phyloP scores from a whole-genome alignment of 2,113 vertebrate species.

The Jacana jacana region DNA sequence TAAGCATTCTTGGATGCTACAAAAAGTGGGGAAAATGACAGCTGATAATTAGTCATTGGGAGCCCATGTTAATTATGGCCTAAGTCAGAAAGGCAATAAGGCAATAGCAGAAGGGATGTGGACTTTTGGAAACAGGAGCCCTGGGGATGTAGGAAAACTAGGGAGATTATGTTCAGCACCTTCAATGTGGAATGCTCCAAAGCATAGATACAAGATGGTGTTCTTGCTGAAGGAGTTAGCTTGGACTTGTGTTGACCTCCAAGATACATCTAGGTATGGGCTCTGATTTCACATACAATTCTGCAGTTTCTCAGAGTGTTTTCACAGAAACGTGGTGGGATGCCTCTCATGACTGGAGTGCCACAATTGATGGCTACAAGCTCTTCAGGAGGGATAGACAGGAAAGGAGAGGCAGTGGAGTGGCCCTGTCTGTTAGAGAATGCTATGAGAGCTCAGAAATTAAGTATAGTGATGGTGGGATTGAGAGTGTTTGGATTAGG shows the following conservation, averaged over 20 bases:
- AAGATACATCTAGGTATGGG: not conserved
- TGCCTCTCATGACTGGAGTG: no score
- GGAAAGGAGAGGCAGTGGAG: no score
- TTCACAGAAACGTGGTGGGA: not conserved
- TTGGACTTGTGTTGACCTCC: not conserved
- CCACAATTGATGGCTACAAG: no score
- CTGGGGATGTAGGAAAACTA: not conserved
- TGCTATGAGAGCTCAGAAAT: no score
- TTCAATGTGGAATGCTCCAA: not conserved
- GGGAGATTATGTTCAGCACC: not conserved
- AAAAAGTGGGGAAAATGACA: not conserved
- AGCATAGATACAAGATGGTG: not conserved
- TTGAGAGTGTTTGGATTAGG: no score
- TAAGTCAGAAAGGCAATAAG: not conserved
- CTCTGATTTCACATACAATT: not conserved
- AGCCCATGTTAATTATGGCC: not conserved
- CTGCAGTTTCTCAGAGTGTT: not conserved
- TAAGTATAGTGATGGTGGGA: no score
- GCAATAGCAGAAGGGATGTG: not conserved
- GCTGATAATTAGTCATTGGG: not conserved
- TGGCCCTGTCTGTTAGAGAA: no score
- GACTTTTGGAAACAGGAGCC: not conserved
- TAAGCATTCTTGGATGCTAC: not conserved
- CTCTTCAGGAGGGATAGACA: no score
- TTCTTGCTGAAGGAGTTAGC: not conserved